These are phyloP conservation scores for Anoplolepis gracilipes DNA, from an alignment of 1,140 invertebrate species.

Conservation along the genomic window DNA sequence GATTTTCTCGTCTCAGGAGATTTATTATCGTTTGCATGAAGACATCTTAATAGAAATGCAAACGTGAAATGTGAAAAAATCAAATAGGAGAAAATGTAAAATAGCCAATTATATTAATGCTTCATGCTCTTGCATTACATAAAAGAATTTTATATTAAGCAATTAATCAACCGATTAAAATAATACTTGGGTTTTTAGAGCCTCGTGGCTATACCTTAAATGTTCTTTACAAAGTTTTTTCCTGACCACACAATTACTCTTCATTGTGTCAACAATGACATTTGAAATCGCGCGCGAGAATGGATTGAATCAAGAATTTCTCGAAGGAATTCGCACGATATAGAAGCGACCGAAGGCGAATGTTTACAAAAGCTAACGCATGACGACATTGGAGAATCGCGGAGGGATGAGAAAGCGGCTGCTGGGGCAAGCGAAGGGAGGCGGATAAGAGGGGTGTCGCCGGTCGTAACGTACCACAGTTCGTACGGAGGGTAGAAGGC, in stretches of 20 bases:
- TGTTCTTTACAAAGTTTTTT: neutral
- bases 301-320: neutral
- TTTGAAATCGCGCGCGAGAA: constrained; percentile 23
- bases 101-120: neutral
- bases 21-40: constrained; percentile 3
- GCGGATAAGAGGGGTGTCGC: constrained; percentile 58
- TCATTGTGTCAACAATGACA: constrained; percentile 5
- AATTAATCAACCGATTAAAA: neutral
- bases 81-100: neutral
- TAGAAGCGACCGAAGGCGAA: constrained; percentile 33
- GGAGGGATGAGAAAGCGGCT: constrained; percentile 52
- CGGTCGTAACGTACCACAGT: constrained; percentile 69
- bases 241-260: neutral
- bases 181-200: neutral
- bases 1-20: constrained; percentile 16
- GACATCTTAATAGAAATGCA: constrained; percentile 1
- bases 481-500: constrained; percentile 77
- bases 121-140: neutral
- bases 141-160: neutral
- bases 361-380: constrained; percentile 50
- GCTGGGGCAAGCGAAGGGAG: constrained; percentile 55
- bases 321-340: neutral
- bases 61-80: neutral
- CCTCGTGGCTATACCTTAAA: neutral
- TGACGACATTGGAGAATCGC: constrained; percentile 32